Conservation (phyloP, 2,113 vertebrate genomes). For the Anhinga anhinga region DNA sequence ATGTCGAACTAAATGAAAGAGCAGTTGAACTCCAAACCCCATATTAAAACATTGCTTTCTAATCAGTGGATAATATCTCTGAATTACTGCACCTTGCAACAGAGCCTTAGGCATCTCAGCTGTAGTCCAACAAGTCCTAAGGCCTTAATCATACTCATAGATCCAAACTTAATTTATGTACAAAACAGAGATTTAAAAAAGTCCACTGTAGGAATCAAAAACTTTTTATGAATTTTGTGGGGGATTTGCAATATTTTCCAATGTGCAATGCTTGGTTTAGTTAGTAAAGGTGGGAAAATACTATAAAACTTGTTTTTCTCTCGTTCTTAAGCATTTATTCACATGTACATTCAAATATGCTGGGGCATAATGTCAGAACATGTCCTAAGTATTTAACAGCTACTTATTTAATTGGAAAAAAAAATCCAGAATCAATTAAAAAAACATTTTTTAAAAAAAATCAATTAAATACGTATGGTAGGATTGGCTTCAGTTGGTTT, state of each 20-base stretch:
- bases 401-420: not conserved
- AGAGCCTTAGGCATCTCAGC: not conserved
- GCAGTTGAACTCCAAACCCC: not conserved
- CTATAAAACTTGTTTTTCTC: not conserved
- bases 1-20: not conserved
- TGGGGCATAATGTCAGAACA: not conserved
- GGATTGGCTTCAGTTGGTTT: not conserved
- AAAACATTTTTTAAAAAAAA: not conserved
- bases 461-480: accelerated
- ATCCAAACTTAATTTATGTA: not conserved
- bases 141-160: not conserved
- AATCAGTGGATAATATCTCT: not conserved
- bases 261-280: not conserved
- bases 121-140: not conserved
- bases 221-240: not conserved
- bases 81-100: not conserved
- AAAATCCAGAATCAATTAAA: not conserved
- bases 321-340: not conserved
- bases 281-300: not conserved
- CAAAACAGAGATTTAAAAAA: not conserved
- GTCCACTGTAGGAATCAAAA: not conserved
- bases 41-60: not conserved
- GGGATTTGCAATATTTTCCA: not conserved
- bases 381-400: not conserved
- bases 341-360: not conserved